Evolutionary conservation across 2,113 vertebrate species (phyloP), one percentile per base, ranked within the genome.

Genomic region (Xenopus laevis): DNA sequence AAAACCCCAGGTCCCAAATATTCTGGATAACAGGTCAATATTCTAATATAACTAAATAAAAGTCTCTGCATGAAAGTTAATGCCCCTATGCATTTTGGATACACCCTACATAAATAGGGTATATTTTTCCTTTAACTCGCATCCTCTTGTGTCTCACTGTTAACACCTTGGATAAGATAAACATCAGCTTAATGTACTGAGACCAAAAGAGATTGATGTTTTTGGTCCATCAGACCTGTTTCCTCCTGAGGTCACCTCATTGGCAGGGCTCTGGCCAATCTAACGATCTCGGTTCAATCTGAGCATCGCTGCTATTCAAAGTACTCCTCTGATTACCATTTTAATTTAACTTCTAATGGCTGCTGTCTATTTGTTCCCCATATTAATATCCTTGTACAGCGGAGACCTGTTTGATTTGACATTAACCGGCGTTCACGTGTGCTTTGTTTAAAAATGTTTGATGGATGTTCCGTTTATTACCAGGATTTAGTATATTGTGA

Each of bases 341-440:
- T 69, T 70, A 57, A 77, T 70, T 76, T 76, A 59, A 63, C 65
- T 63, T 47, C 65, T 69, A 76, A 76, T 63, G 66, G 62, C 68
- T 66, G 40, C 52, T 62, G 74, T 60, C 53, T 70, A 70, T 63
- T 70, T 63, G 59, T 59, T 45, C 13, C 66, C 50, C 59, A 18
- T 53, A 70, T 69, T 77, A 70, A 77, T 70, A 46, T 59, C 59
- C 46, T 69, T 77, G 67, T 64, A 76, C 65, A 63, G 57, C 65
- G 45, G 46, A 69, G 73, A 76, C 74, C 74, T 63, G 74, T 77
- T 70, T 53, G 74, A 70, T 58, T 57, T 69, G 74, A 77, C 74
- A 77, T 70, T 77, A 59, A 53, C 21, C 4, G 46, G 16, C 7
- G 74, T 60, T 64, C 59, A 64, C 67, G 33, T 70, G 27, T 47